These are phyloP conservation scores for Megalurothrips usitatus DNA, from an alignment of 2,888 invertebrate species.

Conservation along the genomic window DNA sequence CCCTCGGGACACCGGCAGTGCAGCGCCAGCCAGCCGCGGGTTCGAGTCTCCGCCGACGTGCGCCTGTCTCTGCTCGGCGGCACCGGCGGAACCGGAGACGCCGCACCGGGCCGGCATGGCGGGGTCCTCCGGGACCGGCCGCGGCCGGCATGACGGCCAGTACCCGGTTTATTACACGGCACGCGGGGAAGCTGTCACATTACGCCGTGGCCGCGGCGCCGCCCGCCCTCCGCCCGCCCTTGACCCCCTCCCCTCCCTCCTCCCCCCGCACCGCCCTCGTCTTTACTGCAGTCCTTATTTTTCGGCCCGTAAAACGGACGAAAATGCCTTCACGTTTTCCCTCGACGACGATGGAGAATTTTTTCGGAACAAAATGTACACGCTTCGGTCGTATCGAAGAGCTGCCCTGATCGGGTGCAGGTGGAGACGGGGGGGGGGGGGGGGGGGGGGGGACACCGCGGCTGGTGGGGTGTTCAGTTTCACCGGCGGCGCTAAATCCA, in stretches of 20 bases:
- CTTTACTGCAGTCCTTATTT: neutral
- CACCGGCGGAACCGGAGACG: too few relatives aligned
- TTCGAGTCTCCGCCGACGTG: neutral
- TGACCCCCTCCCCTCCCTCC: neutral
- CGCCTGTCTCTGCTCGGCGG: neutral
- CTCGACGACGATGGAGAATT: neutral
- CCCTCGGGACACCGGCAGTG: too few relatives aligned
- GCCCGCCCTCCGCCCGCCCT: too few relatives aligned
- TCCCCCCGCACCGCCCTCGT: neutral
- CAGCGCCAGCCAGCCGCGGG: too few relatives aligned
- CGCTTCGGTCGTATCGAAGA: neutral
- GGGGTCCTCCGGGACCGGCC: neutral
- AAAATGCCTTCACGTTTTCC: too few relatives aligned
- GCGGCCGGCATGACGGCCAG: neutral
- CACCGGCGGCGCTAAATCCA: neutral
- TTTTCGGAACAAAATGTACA: neutral
- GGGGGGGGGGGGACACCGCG: neutral
- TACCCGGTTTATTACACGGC: neutral
- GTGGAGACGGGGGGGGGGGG: too few relatives aligned
- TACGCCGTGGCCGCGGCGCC: neutral
- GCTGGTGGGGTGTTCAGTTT: neutral
- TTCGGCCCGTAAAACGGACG: neutral
- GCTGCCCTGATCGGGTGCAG: too few relatives aligned
- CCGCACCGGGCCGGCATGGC: neutral
- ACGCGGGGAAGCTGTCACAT: neutral